Conservation (phyloP, 2,888 invertebrate genomes). For the Globia sparganii region DNA sequence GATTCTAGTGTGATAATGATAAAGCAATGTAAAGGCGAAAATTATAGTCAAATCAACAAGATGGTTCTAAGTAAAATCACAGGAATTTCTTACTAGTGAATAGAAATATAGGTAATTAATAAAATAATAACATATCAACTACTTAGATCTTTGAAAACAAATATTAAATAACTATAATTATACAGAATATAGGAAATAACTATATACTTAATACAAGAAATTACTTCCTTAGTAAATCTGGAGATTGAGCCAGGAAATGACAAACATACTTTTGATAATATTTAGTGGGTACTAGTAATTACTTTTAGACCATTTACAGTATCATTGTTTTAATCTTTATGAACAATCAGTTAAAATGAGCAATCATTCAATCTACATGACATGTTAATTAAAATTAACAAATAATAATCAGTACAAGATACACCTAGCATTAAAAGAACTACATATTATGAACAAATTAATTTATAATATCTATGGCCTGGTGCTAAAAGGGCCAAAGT, state of each 20-base stretch:
- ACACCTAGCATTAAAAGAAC: neutral
- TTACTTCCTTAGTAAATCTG: constrained; percentile 29
- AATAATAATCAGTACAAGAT: neutral
- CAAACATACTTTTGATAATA: constrained; percentile 33
- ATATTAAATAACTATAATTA: too few species aligned
- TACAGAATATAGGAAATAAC: too few species aligned
- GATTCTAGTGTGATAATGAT: neutral
- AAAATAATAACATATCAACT: neutral
- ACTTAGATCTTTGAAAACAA: neutral
- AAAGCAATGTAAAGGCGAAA: neutral
- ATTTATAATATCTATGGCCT: too few species aligned
- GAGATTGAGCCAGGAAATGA: constrained; percentile 48
- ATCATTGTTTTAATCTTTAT: constrained; percentile 45
- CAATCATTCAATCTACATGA: constrained; percentile 56
- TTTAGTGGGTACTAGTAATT: constrained; percentile 25
- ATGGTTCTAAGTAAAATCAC: neutral
- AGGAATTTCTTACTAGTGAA: neutral
- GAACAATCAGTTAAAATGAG: constrained; percentile 13
- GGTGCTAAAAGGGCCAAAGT: too few species aligned
- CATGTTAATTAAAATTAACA: constrained; percentile 24
- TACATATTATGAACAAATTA: neutral
- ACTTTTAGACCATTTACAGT: constrained; percentile 45
- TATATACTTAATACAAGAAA: neutral
- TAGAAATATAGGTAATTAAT: neutral
- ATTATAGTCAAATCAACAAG: neutral